Evolutionary conservation across 1,140 invertebrate species (phyloP), one percentile per base, ranked within the genome.

Genomic region (Neotoxoptera formosana): DNA sequence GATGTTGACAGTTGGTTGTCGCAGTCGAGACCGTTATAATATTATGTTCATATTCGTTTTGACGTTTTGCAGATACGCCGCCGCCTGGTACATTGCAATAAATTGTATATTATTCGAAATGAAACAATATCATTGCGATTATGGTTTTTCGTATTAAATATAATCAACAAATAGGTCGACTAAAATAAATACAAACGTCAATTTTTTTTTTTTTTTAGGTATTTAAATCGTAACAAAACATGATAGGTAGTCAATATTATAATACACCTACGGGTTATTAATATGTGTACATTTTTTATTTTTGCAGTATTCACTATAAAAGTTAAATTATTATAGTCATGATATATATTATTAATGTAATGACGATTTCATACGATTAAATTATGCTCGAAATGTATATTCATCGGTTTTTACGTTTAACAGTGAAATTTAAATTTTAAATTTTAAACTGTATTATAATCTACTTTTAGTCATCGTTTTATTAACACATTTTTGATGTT

Each of bases 181-280:
- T 76, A 14, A 67, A 76, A 76, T 76, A n/a, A 76, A 76, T 17
- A 7, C 14, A 9, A 76, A n/a, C n/a, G n/a, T n/a, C n/a, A n/a
- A n/a, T n/a, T n/a, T 2, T 17, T 14, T 67, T 3, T n/a, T 0
- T 67, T 0, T n/a, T n/a, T n/a, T n/a, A n/a, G 14, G 1, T 17
- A 11, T n/a, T n/a, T 76, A 6, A 23, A 53, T 67, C 14, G n/a
- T 11, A 25, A 25, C 1, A 60, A 60, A 60, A 30, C 56, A 30
- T 2, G 30, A 67, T 9, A n/a, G 11, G 30, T 67, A 25, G 11
- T n/a, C 11, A 67, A 67, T 67, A 67, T 11, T n/a, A n/a, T n/a
- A n/a, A n/a, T n/a, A n/a, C n/a, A n/a, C n/a, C n/a, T n/a, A n/a
- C n/a, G 14, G 14, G 25, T 30, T 60, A 60, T 25, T 25, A 56